A percentile compares a stretch with the other conserved stretches of the same genome.
Evolutionary conservation across 2,888 invertebrate genomes (phyloP).

Genomic region (Galeopsomyia nigrocyanea): DNA sequence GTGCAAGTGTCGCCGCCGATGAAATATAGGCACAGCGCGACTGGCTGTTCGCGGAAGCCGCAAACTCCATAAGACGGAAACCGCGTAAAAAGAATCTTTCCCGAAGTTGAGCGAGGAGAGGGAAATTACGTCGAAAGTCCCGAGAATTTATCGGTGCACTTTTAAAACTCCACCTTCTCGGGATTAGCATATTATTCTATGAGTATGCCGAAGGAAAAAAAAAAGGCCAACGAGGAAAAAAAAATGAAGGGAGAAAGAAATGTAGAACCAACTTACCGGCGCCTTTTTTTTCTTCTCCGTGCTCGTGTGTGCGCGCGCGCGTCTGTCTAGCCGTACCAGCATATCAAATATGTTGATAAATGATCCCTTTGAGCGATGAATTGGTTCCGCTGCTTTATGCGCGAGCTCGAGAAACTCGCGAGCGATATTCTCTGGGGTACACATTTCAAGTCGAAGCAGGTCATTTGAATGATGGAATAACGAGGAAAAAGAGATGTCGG

Average conservation of each 20-base stretch:
- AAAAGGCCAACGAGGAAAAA: conserved; percentile 27
- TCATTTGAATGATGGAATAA: conserved; percentile 66
- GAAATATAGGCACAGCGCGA: conserved; percentile 48
- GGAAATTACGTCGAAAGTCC: conserved; percentile 68
- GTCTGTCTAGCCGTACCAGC: conserved; percentile 57
- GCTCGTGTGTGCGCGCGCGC: conserved; percentile 31
- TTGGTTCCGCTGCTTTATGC: conserved; percentile 47
- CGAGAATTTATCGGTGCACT: conserved; percentile 68
- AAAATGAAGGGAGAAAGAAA: conserved; percentile 51
- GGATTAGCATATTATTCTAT: conserved; percentile 69
- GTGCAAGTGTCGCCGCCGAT: conserved; percentile 45
- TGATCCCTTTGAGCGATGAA: conserved; percentile 67
- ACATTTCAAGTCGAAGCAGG: conserved; percentile 25
- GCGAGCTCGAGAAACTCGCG: conserved; percentile 54
- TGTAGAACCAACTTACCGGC: conserved; percentile 49
- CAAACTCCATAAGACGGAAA: conserved; percentile 56
- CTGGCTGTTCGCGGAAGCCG: conserved; percentile 36
- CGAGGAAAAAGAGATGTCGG: conserved; percentile 33
- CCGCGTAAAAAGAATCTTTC: conserved; percentile 60
- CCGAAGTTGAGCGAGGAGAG: conserved; percentile 58
- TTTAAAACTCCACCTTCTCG: conserved; percentile 67
- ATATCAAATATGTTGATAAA: conserved; percentile 69
- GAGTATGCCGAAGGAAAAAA: conserved; percentile 49
- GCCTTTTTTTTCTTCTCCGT: conserved; percentile 49
- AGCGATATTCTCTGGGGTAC: conserved; percentile 14